Conservation (phyloP, 2,797 vertebrate species). For the Rhinella marina region DNA sequence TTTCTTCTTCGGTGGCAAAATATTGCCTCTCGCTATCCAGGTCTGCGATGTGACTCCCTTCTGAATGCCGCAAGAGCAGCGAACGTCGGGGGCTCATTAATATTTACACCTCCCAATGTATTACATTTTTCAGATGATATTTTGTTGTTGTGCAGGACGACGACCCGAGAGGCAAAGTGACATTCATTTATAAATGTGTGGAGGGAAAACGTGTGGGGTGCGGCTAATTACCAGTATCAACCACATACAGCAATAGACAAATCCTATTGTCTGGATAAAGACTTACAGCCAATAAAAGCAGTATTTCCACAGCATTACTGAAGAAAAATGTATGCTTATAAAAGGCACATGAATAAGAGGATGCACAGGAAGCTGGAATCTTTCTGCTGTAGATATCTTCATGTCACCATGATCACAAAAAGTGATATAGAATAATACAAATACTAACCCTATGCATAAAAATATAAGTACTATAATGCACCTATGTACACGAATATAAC, state of each 20-base stretch:
- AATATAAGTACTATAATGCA: no score
- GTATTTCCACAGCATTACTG: not conserved
- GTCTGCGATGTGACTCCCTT: slow-evolving; percentile 71
- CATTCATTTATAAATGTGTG: slow-evolving; percentile 62
- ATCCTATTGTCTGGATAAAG: slow-evolving; percentile 7
- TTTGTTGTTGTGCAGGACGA: slow-evolving; percentile 65
- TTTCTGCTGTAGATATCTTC: no score
- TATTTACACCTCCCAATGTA: slow-evolving; percentile 71
- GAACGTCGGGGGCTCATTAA: slow-evolving; percentile 70
- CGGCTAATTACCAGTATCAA: not conserved
- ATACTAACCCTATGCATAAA: not conserved
- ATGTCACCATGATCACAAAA: no score
- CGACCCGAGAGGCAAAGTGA: slow-evolving; percentile 69
- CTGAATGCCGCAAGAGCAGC: slow-evolving; percentile 70
- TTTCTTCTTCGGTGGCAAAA: slow-evolving; percentile 57
- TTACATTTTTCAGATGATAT: slow-evolving; percentile 69
- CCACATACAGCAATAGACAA: not conserved
- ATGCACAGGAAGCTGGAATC: no score
- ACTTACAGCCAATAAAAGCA: not conserved
- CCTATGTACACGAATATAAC: not conserved
- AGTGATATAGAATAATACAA: no score
- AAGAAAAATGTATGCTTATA: not conserved
- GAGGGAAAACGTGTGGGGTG: not conserved
- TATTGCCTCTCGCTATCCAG: slow-evolving; percentile 68
- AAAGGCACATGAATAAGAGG: no score